phyloP scores from a whole-genome alignment of 2,888 invertebrate genomes.

The Lasioglossum malachurum region DNA sequence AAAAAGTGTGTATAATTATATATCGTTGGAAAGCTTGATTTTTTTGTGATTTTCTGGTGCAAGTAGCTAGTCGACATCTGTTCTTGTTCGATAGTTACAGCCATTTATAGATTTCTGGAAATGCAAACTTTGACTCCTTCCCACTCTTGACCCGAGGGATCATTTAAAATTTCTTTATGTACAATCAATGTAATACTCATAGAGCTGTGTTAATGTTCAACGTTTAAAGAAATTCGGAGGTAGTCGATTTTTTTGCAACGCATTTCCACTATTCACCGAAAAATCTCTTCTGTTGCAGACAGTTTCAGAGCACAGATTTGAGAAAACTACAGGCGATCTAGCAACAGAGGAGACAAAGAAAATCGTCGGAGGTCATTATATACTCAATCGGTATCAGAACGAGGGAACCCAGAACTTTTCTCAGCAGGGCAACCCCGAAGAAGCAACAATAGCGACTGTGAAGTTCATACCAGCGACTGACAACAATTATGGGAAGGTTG shows the following conservation, averaged over 20 bases:
- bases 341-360: background rate
- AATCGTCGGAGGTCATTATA: background rate
- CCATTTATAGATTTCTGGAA: no score
- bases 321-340: background rate
- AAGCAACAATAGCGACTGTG: background rate
- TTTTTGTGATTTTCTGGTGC: no score
- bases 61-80: no score
- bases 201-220: no score
- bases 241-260: background rate
- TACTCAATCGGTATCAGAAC: background rate
- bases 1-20: no score
- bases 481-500: constrained; percentile 11
- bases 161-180: no score
- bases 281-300: constrained; percentile 11
- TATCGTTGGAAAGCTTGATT: no score
- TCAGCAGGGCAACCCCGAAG: background rate
- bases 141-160: no score
- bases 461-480: background rate
- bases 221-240: background rate
- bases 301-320: background rate
- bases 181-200: no score
- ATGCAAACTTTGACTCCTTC: no score
- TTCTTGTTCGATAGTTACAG: no score
- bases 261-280: background rate
- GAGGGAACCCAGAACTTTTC: background rate